phyloP scores from a whole-genome alignment of 2,113 vertebrate genomes.

The Sula dactylatra region DNA sequence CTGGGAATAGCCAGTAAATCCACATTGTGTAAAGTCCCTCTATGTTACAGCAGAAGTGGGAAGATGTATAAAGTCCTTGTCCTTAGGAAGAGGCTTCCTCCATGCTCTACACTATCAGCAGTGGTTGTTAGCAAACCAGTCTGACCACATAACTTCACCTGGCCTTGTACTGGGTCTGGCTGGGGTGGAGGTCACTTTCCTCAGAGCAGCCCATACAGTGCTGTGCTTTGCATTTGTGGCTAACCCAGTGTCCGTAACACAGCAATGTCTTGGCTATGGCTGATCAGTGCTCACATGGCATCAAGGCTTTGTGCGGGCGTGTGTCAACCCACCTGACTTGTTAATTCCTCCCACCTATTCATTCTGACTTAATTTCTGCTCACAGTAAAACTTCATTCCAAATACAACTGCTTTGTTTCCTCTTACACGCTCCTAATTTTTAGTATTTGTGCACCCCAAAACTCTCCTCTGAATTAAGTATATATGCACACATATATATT shows the following conservation, averaged over 20 bases:
- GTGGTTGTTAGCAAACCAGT: background rate
- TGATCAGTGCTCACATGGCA: fast-evolving
- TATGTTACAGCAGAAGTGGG: background rate
- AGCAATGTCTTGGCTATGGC: background rate
- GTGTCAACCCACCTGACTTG: no score
- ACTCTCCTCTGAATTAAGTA: background rate
- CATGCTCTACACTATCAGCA: background rate
- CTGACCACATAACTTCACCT: background rate
- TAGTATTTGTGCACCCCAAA: background rate
- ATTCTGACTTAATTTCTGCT: background rate
- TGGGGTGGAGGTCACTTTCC: background rate
- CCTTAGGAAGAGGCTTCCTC: background rate
- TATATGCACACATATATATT: background rate
- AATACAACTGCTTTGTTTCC: background rate
- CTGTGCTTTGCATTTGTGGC: background rate
- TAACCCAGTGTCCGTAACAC: background rate
- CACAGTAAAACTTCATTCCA: background rate
- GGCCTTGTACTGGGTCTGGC: background rate
- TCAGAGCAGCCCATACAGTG: fast-evolving
- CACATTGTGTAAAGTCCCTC: background rate
- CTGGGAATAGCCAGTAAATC: background rate
- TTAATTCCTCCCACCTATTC: background rate
- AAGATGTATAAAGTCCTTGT: background rate
- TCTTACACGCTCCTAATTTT: fast-evolving
- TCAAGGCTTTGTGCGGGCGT: background rate